Evolutionary conservation across 1,140 invertebrate genomes (phyloP).

Genomic region (Lucilia sericata): DNA sequence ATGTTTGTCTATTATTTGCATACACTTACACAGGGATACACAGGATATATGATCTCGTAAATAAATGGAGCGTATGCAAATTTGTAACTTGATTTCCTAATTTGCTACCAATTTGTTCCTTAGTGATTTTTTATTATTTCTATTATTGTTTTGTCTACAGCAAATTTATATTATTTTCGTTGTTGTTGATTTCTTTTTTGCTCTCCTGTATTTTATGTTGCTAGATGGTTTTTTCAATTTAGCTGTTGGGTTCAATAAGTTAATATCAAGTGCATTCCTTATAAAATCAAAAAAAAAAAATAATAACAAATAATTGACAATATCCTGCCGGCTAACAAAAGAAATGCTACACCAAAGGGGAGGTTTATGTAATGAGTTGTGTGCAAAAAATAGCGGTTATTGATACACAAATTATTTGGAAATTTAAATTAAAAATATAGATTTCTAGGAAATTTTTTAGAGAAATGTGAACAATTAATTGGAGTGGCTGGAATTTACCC

Average conservation of each 20-base stretch:
- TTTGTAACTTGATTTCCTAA: slow-evolving; percentile 47
- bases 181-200: too few species aligned
- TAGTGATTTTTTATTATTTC: slow-evolving; percentile 41
- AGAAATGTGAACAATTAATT: not conserved
- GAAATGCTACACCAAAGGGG: not conserved
- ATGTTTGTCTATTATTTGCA: slow-evolving; percentile 39
- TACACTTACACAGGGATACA: not conserved
- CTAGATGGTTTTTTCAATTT: slow-evolving; percentile 33
- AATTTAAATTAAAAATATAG: slow-evolving; percentile 2
- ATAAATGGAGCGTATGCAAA: slow-evolving; percentile 47
- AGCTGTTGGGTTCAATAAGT: slow-evolving; percentile 38
- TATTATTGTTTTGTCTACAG: slow-evolving; percentile 23
- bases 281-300: not conserved
- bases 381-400: not conserved
- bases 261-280: slow-evolving; percentile 40
- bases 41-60: slow-evolving; percentile 41
- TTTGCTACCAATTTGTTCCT: slow-evolving; percentile 44
- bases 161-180: slow-evolving; percentile 26
- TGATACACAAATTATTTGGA: slow-evolving; percentile 39
- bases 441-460: not conserved
- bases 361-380: not conserved
- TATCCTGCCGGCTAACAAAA: slow-evolving; percentile 33
- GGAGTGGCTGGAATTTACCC: too few species aligned
- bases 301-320: slow-evolving; percentile 32
- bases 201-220: slow-evolving; percentile 3